Conservation (phyloP, 2,797 vertebrate species). For the Podarcis lilfordi region DNA sequence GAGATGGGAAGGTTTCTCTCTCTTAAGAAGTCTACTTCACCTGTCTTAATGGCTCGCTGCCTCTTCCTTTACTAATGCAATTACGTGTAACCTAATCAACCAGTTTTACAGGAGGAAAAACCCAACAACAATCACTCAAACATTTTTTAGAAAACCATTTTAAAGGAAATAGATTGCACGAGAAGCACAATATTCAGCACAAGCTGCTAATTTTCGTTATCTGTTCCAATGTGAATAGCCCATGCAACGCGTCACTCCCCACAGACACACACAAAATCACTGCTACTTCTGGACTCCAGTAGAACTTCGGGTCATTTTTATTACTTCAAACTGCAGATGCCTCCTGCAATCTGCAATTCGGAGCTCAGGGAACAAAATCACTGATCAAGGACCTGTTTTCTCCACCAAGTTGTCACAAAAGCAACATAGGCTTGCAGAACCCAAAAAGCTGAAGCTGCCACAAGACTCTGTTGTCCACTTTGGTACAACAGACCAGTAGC, state of each 20-base stretch:
- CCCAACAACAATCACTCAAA: not conserved
- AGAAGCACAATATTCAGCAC: not conserved
- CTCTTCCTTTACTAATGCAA: constrained; percentile 9
- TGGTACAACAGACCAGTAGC: too few relatives aligned
- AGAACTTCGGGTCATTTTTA: not conserved
- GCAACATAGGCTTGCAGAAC: not conserved
- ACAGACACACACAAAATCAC: not conserved
- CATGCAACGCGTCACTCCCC: not conserved
- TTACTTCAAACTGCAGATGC: not conserved
- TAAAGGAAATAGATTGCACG: not conserved
- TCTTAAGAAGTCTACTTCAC: not conserved
- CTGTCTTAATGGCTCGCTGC: not conserved
- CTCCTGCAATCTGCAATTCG: not conserved
- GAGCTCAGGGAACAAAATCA: not conserved
- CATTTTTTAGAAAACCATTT: not conserved
- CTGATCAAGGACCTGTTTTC: not conserved
- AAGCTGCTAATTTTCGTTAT: not conserved
- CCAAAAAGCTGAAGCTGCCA: not conserved
- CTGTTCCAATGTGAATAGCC: not conserved
- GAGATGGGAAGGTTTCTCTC: not conserved
- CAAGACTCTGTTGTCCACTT: too few relatives aligned
- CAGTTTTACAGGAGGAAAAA: not conserved
- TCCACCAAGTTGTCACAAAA: not conserved
- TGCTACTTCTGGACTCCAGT: not conserved
- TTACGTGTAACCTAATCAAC: not conserved